phyloP scores from a whole-genome alignment of 2,888 invertebrate genomes.

The Nebria brevicollis region DNA sequence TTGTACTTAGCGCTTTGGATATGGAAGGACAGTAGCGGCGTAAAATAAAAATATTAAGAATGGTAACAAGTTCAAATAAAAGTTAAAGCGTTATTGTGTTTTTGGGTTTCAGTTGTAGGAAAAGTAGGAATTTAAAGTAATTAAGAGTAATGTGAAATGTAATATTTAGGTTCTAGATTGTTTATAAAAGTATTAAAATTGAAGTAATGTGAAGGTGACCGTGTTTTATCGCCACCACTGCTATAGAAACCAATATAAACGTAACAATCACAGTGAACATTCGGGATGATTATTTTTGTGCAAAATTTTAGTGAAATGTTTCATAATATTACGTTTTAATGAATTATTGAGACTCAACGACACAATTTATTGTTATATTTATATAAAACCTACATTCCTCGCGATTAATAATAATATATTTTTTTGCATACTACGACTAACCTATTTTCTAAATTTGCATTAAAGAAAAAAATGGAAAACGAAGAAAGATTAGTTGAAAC shows the following conservation, averaged over 20 bases:
- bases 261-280: slow-evolving; percentile 14
- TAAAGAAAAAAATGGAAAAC: slow-evolving; percentile 16
- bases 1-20: not conserved
- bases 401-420: slow-evolving; percentile 25
- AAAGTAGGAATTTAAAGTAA: no score
- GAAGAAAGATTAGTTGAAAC: slow-evolving; percentile 34
- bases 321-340: slow-evolving; percentile 25
- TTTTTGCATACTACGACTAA: not conserved
- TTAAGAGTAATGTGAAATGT: no score
- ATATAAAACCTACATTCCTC: slow-evolving; percentile 31
- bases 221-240: slow-evolving; percentile 2
- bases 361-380: not conserved
- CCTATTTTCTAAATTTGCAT: not conserved
- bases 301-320: slow-evolving; percentile 37
- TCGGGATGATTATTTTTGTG: slow-evolving; percentile 27
- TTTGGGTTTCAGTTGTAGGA: no score
- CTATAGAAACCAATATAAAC: slow-evolving; percentile 18
- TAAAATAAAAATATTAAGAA: not conserved
- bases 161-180: no score
- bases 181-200: no score
- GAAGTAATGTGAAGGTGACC: not conserved
- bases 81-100: no score
- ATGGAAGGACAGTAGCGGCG: not conserved
- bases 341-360: not conserved
- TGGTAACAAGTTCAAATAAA: no score